phyloP scores from a whole-genome alignment of 2,113 vertebrate genomes.

The Ictalurus punctatus region DNA sequence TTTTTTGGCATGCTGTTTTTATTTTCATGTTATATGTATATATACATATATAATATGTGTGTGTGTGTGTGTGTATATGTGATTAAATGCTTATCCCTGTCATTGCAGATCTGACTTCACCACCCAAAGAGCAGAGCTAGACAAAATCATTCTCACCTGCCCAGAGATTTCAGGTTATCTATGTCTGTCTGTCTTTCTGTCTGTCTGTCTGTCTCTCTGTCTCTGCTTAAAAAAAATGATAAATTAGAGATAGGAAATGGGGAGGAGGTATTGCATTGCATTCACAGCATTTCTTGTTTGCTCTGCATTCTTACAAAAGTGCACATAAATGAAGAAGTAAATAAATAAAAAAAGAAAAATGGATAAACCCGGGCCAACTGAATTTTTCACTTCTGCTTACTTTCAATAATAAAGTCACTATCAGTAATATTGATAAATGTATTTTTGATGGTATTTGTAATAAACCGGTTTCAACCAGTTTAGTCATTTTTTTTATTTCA shows the following conservation, averaged over 20 bases:
- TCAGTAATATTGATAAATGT: background rate
- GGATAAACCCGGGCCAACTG: background rate
- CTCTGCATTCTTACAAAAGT: background rate
- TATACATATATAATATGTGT: too few species aligned
- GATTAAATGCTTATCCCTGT: too few species aligned
- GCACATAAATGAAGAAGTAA: background rate
- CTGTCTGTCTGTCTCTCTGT: too few species aligned
- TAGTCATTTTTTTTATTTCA: background rate
- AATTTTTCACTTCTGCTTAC: background rate
- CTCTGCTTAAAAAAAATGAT: too few species aligned
- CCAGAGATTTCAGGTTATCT: conserved; percentile 76
- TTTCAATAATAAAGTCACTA: too few species aligned
- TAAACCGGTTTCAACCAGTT: background rate
- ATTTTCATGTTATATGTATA: background rate
- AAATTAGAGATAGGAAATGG: background rate
- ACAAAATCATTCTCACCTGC: conserved; percentile 80
- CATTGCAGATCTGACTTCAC: conserved; percentile 82
- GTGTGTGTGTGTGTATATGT: background rate
- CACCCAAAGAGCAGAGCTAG: conserved; percentile 76
- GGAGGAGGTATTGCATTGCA: background rate
- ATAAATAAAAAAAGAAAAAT: background rate
- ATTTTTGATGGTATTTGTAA: background rate
- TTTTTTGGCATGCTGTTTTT: background rate
- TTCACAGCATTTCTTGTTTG: background rate
- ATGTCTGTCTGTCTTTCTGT: too few species aligned